Evolutionary conservation across 2,113 vertebrate species (phyloP).

Genomic region (Nyctibius bracteatus): DNA sequence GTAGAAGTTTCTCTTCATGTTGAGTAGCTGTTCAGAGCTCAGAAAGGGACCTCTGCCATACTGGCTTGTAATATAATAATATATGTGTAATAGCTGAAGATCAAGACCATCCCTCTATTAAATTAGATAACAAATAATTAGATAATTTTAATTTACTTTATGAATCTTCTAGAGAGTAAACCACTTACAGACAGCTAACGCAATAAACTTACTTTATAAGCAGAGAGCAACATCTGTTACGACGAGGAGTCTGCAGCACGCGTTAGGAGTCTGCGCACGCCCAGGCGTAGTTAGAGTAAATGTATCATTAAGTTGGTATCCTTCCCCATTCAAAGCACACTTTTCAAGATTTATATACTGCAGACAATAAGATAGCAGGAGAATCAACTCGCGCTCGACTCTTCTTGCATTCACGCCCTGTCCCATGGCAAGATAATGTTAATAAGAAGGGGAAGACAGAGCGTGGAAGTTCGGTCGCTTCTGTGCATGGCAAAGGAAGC

Average conservation of each 20-base stretch:
- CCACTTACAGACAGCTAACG: constrained; percentile 59
- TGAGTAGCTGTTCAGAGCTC: not conserved
- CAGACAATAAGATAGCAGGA: constrained; percentile 40
- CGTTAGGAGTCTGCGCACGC: constrained; percentile 13
- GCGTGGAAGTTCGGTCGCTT: not conserved
- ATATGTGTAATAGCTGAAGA: constrained; percentile 15
- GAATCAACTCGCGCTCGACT: not conserved
- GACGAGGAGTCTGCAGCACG: not conserved
- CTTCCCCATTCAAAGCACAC: constrained; percentile 54
- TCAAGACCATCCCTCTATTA: constrained; percentile 52
- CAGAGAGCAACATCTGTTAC: constrained; percentile 57
- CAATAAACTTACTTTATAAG: constrained; percentile 60
- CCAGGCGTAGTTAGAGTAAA: constrained; percentile 36
- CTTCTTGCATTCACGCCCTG: not conserved
- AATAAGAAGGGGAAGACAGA: not conserved
- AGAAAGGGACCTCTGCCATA: not conserved
- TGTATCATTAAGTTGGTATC: constrained; percentile 49
- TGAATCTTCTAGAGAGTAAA: constrained; percentile 59
- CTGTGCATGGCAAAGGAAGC: not conserved
- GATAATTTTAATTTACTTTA: constrained; percentile 58
- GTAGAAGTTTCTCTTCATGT: not conserved
- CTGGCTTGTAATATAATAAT: not conserved
- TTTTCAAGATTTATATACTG: constrained; percentile 58
- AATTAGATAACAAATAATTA: constrained; percentile 65
- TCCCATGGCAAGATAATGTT: not conserved